phyloP scores from a whole-genome alignment of 2,888 invertebrate species.

The Leptopilina syphax region DNA sequence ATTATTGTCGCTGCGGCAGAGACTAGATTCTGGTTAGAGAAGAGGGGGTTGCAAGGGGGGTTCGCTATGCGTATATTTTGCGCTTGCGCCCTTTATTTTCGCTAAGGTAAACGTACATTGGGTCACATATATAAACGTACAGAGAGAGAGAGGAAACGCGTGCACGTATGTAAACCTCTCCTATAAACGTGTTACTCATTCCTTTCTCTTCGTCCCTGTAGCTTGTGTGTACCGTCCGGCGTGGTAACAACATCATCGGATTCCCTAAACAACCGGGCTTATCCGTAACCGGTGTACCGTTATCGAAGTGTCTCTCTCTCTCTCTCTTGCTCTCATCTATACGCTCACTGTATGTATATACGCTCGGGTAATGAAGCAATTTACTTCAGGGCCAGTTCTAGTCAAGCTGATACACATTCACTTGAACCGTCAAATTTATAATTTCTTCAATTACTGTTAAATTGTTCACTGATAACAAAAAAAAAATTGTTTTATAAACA shows the following conservation, averaged over 20 bases:
- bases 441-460: conserved; percentile 24
- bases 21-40: conserved; percentile 43
- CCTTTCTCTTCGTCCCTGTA: conserved; percentile 51
- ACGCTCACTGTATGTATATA: conserved; percentile 19
- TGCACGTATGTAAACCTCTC: conserved; percentile 57
- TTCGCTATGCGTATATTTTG: conserved; percentile 43
- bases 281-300: conserved; percentile 61
- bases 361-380: conserved; percentile 67
- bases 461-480: background rate
- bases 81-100: conserved; percentile 32
- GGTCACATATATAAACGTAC: conserved; percentile 45
- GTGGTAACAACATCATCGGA: conserved; percentile 67
- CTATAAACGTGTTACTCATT: conserved; percentile 60
- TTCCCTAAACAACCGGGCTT: conserved; percentile 66
- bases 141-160: conserved; percentile 52
- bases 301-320: conserved; percentile 60
- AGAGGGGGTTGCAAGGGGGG: conserved; percentile 32
- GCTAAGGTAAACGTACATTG: conserved; percentile 43
- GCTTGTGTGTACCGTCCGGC: conserved; percentile 57
- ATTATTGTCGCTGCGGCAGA: conserved; percentile 62
- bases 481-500: no score
- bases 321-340: conserved; percentile 39
- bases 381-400: conserved; percentile 62
- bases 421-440: conserved; percentile 40
- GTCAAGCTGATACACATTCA: conserved; percentile 27